Base-by-base conservation (phyloP, 2,888 invertebrate species). In the Lampropteryx suffumata region DNA sequence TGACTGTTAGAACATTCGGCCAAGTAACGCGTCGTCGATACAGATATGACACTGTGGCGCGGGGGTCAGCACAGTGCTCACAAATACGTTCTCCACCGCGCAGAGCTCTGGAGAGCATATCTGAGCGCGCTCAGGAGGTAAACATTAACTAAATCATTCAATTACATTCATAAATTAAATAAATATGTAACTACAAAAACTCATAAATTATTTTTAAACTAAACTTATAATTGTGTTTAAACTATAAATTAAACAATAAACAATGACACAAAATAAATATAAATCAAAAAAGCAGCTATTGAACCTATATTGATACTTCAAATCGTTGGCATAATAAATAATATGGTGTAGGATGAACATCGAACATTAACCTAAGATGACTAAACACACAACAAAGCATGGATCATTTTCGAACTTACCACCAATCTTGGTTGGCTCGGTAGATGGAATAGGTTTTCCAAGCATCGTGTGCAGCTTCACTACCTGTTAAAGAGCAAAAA, bases 381-480 rank as follows among this genome's bases (percentile, higher is more conserved):
- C 6, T 24, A 6, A 7, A 7, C 24, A 6, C 3, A 6, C 24
- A 6, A 10, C 17, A 10, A 34, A 6, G 1, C 10, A 8, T 14
- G 4, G n/a, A 2, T 9, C 3, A 43, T 12, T 49, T 32, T 6
- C 1, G 34, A 35, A 50, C 53, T 51, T 30, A 67, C 62, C 62
- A 33, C 91, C 91, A 59, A 98, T 91, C 65, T 98, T 96, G 62
- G 97, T 97, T 35, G 99, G 98, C 82, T 98, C 98, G 43, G 96
- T 95, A 43, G 97, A 96, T 13, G 99, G 99, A 62, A 99, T 98
- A 3, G 99, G 98, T 85, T 99, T 99, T 55, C 99, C 99, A 29
- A 99, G 92, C 90, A 97, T 97, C 45, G 98, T 98, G 87, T 99
- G 99, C 62, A 99, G 92, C 79, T 98, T 97, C 39, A 99, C 95